These are phyloP conservation scores for Pungitius pungitius DNA, from an alignment of 2,113 vertebrate species.

Conservation along the genomic window DNA sequence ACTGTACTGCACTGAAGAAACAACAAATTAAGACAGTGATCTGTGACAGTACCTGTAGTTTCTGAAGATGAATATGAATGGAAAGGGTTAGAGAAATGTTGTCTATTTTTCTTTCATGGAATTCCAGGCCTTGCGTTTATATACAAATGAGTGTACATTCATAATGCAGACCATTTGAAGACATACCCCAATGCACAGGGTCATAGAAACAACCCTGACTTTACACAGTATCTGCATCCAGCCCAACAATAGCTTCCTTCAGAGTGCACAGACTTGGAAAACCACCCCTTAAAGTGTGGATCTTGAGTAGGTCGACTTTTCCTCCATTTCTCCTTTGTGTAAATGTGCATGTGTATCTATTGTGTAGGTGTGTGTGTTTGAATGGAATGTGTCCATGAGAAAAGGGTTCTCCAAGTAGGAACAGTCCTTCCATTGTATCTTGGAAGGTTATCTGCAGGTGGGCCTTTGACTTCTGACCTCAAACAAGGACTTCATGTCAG, in stretches of 20 bases:
- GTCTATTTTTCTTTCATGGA: background rate
- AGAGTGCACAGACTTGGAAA: background rate
- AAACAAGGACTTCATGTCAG: background rate
- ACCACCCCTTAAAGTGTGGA: background rate
- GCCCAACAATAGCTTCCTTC: background rate
- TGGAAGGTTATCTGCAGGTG: conserved; percentile 38
- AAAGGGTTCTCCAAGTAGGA: background rate
- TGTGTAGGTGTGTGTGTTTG: background rate
- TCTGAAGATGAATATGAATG: background rate
- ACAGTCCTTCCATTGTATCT: conserved; percentile 50
- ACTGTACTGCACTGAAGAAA: background rate
- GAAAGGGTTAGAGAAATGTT: background rate
- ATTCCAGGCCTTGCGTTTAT: background rate
- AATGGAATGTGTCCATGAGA: conserved; percentile 29
- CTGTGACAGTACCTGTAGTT: background rate
- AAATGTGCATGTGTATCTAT: background rate
- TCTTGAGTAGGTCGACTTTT: background rate
- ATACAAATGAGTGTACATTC: background rate
- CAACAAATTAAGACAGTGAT: background rate
- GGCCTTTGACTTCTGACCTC: conserved; percentile 34
- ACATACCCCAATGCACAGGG: background rate
- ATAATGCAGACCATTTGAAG: background rate
- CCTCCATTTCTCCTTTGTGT: background rate
- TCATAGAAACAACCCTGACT: background rate
- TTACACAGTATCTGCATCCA: background rate